phyloP scores from a whole-genome alignment of 1,140 invertebrate genomes.

The Hylyphantes graminicola region DNA sequence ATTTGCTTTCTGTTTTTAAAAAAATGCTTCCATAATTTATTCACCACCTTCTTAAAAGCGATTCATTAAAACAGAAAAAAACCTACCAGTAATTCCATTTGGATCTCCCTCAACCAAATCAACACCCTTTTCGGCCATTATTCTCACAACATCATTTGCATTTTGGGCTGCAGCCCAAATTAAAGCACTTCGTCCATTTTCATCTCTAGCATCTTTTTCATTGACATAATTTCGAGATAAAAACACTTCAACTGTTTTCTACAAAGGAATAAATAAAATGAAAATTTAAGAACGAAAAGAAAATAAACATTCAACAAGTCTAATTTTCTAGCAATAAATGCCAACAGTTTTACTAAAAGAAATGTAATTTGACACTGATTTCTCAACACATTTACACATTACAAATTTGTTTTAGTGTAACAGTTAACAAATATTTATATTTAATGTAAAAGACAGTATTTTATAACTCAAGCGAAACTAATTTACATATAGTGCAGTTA shows the following conservation, averaged over 20 bases:
- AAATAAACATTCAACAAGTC: neutral
- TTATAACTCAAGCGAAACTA: too few species aligned
- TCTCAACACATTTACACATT: too few species aligned
- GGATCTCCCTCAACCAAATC: constrained; percentile 69
- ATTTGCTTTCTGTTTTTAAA: too few species aligned
- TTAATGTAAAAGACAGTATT: too few species aligned
- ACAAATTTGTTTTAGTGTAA: too few species aligned
- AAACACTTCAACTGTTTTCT: constrained; percentile 69
- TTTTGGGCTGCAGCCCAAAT: constrained; percentile 69
- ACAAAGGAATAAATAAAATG: constrained; percentile 1
- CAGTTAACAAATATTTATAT: too few species aligned
- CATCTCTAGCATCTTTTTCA: constrained; percentile 66
- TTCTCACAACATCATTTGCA: constrained; percentile 67
- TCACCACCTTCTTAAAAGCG: too few species aligned
- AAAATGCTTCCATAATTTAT: too few species aligned
- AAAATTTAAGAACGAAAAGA: neutral
- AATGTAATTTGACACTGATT: too few species aligned
- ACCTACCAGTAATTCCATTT: constrained; percentile 67
- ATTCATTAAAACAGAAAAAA: neutral
- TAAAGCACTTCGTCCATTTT: constrained; percentile 67
- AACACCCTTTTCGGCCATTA: constrained; percentile 65
- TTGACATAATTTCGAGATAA: constrained; percentile 65
- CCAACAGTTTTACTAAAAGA: neutral
- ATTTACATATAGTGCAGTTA: too few species aligned
- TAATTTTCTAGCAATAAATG: neutral